Evolutionary conservation across 2,113 vertebrate genomes (phyloP).

Genomic region (Heliornis fulica): DNA sequence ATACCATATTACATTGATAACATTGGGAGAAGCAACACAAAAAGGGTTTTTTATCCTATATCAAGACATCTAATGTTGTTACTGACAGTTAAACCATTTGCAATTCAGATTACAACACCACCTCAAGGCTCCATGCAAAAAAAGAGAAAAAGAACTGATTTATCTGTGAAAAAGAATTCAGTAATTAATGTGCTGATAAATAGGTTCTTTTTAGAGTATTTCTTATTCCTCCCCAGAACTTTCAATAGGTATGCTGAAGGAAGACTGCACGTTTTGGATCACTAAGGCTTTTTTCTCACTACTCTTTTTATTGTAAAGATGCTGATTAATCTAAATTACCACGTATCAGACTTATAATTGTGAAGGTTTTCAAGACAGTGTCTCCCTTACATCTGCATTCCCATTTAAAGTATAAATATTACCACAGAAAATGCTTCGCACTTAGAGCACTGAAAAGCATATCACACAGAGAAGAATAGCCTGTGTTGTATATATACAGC

Average conservation of each 20-base stretch:
- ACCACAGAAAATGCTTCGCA: neutral
- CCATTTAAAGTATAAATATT: neutral
- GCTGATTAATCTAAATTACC: neutral
- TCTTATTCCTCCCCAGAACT: neutral
- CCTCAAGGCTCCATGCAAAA: neutral
- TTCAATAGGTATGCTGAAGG: neutral
- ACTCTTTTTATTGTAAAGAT: neutral
- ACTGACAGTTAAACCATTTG: neutral
- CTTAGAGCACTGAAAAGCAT: neutral
- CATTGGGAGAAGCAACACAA: neutral
- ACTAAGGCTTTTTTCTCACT: neutral
- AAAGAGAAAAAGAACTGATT: neutral
- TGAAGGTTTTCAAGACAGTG: neutral
- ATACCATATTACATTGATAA: neutral
- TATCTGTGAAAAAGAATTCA: neutral
- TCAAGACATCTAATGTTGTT: neutral
- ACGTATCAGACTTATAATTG: neutral
- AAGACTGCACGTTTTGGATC: neutral
- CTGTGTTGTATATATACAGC: neutral
- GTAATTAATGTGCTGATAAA: neutral
- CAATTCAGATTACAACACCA: neutral
- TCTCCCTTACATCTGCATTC: slow-evolving; percentile 7
- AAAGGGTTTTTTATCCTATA: neutral
- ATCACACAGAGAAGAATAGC: slow-evolving; percentile 1
- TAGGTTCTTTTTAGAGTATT: neutral